Base-by-base conservation (phyloP, 2,888 invertebrate genomes). In the Trichopoda pennipes region DNA sequence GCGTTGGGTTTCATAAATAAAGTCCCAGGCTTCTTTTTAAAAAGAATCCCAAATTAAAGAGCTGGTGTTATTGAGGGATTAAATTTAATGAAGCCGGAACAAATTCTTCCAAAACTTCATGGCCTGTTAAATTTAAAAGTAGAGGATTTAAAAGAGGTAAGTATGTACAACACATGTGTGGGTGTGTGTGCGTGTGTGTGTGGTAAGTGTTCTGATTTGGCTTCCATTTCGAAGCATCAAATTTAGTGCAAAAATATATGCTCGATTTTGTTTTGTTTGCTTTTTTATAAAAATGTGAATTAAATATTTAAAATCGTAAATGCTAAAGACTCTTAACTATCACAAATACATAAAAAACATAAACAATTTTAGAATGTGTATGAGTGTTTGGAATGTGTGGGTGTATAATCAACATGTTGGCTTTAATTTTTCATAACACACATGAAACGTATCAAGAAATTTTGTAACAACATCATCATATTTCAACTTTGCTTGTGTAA, bases 241-340 rank as follows among this genome's bases (percentile, higher is more conserved):
- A 66, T 58, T 68, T 53, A 68, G 23, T 44, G 47, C 3, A 32
- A 49, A 51, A 63, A 16, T 66, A 16, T 53, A 9, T 70, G 23
- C n/a, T n/a, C n/a, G n/a, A n/a, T n/a, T 16, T 4, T 38, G 38
- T 38, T 21, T 0, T 70, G 44, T 72, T 19, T 56, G 38, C 23
- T 58, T n/a, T n/a, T n/a, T n/a, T 44, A 55, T 74, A 64, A 73
- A 80, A 81, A 68, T 72, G 21, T 63, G 60, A 49, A 79, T 76
- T 42, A 79, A 82, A 79, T 73, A 82, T 79, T 72, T 82, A 68
- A 76, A 79, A 79, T 76, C 61, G 58, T 66, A 70, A 49, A 77
- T 38, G 35, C 32, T 68, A 63, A 28, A 42, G 51, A n/a, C n/a
- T 42, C 60, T 44, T 73, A 35, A 69, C 21, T 32, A 19, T 17